Base-by-base conservation (phyloP, 1,140 invertebrate genomes). In the Drosophila truncata region DNA sequence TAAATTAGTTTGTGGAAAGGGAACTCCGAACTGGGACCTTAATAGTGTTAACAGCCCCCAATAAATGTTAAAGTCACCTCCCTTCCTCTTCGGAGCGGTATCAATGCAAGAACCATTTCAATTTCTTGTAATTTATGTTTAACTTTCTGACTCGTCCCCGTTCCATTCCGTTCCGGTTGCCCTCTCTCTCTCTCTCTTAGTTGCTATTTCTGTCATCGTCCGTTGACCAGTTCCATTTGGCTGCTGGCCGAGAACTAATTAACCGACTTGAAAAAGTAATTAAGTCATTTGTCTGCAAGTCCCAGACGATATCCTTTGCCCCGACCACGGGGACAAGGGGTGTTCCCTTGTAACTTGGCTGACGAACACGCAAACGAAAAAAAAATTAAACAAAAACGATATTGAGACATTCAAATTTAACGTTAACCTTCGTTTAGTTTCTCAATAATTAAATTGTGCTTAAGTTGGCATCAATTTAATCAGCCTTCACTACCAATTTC, bases 211-310 rank as follows among this genome's bases (percentile, higher is more conserved):
- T 70, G 39, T 59, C 64, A 72, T 73, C 70, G 66, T 73, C 33
- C 70, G 70, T 73, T 80, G 60, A 71, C 63, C 71, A 81, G 79
- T 69, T 62, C 64, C 71, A 42, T 75, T 77, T 70, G 46, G 61
- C 29, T 65, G 61, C 46, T 82, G 82, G 69, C 74, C 82, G 70
- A 74, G 52, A 67, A 88, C 83, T 87, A 87, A 87, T 87, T 87
- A 87, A 87, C 83, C 76, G 83, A 88, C 83, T 88, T 87, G 80
- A 72, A 88, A 87, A 87, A 83, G 83, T 88, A 87, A 87, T 87
- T 87, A 87, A 87, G 83, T 87, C 83, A 87, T 87, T 87, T 87
- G 83, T 87, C 83, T 88, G 80, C 70, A 46, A 66, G 79, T 63
- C 80, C 79, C 80, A 88, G 84, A 88, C 80, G 80, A 60, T 80